Evolutionary conservation across 2,888 invertebrate genomes (phyloP), one percentile per base, ranked within the genome.

Genomic region (Limnephilus marmoratus): DNA sequence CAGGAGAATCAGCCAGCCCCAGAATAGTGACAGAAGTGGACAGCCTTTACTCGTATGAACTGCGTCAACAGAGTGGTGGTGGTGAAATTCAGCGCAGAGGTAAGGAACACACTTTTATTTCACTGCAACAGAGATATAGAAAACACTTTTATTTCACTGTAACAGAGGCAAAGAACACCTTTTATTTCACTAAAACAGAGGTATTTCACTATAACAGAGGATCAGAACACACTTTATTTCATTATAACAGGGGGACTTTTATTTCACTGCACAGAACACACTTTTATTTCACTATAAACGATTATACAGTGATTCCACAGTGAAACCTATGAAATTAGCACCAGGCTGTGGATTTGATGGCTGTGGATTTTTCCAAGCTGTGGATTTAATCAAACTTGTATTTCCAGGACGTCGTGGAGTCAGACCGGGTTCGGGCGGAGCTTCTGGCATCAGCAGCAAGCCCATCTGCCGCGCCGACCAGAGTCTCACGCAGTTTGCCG

Each of bases 401-500:
- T 87, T 91, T 45, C 31, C 91, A 93, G 94, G 93, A 81, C 93
- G 94, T 34, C 91, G 94, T 45, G 92, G 92, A 81, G 92, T 91
- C 11, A 81, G 94, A 18, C 94, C 94, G 15, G 94, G 94, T 29
- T 94, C 94, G 3, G 93, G 94, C 15, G 94, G 94, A 13, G 92
- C 93, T n/a, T 93, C 93, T 24, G 91, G 90, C 0, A 90, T 86
- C n/a, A 94, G 94, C 12, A 93, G 94, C 87, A 93, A 94, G 89
- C 94, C 94, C 2, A 95, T 96, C 0, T 93, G 93, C 81, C 96
- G 97, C 41, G 97, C 98, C 9, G 98, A 99, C 94, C 98, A 98
- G 94, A 98, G 98, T 92, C 97, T 97, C 94, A 98, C 98, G 9
- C 99, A 99, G 95, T 99, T 98, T 95, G 99, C 99, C 0, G 97